phyloP scores from a whole-genome alignment of 1,140 invertebrate species.

The Brachionus sp. region DNA sequence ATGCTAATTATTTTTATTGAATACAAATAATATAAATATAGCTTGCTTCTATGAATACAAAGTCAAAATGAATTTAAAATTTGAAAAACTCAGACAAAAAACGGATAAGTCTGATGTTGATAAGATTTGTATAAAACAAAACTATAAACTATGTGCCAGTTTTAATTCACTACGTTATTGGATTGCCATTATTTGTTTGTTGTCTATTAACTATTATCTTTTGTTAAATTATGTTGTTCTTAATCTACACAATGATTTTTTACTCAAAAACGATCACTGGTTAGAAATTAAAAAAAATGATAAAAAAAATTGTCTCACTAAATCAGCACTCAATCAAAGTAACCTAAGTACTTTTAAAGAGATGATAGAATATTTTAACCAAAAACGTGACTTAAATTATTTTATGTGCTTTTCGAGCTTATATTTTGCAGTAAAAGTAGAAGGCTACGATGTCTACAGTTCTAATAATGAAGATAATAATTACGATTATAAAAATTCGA shows the following conservation, averaged over 20 bases:
- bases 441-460: not conserved
- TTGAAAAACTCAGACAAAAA: not conserved
- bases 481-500: not conserved
- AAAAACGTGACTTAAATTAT: slow-evolving; percentile 15
- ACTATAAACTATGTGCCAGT: not conserved
- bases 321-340: not conserved
- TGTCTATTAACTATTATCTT: not conserved
- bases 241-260: not conserved
- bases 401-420: slow-evolving; percentile 29
- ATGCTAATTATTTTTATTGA: not conserved
- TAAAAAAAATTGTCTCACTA: not conserved
- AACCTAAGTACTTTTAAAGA: not conserved
- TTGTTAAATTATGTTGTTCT: not conserved
- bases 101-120: not conserved
- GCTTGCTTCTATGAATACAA: not conserved
- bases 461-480: not conserved
- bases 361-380: not conserved
- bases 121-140: not conserved
- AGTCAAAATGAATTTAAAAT: not conserved
- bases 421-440: not conserved
- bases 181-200: not conserved
- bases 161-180: not conserved
- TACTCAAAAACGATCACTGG: not conserved
- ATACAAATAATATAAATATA: not conserved
- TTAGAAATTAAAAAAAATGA: not conserved